phyloP scores from a whole-genome alignment of 2,888 invertebrate species.

The Phyllotreta cruciferae region DNA sequence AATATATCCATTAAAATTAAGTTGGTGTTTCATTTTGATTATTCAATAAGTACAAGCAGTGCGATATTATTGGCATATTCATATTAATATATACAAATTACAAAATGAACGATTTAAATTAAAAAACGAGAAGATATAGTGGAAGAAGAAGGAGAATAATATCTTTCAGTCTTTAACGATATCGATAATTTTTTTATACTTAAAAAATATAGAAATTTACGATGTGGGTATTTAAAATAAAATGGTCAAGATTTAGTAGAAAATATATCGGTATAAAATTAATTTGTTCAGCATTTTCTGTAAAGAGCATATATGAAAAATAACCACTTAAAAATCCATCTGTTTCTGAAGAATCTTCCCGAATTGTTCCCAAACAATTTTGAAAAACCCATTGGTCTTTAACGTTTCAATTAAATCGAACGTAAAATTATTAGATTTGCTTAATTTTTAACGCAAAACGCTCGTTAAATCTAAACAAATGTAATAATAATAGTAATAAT shows the following conservation, averaged over 20 bases:
- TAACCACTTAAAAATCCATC: no score
- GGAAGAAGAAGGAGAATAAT: constrained; percentile 8
- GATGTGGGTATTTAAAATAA: no score
- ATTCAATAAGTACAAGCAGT: constrained; percentile 16
- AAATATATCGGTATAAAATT: no score
- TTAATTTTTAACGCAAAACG: not conserved
- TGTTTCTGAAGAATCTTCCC: no score
- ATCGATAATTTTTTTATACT: constrained; percentile 1
- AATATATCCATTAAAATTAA: constrained; percentile 1
- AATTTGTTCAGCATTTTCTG: no score
- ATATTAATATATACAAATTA: constrained; percentile 1
- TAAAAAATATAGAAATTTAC: constrained; percentile 4
- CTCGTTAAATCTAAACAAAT: not conserved
- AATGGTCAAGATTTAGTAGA: no score
- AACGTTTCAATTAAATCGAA: no score
- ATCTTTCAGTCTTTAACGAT: constrained; percentile 15
- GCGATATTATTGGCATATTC: constrained; percentile 2
- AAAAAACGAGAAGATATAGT: constrained; percentile 6
- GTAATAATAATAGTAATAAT: no score
- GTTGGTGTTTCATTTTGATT: constrained; percentile 20
- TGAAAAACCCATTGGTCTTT: not conserved
- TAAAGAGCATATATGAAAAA: no score
- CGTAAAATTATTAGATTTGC: no score
- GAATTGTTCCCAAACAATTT: constrained; percentile 17
- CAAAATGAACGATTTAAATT: constrained; percentile 16